Base-by-base conservation (phyloP, 1,140 invertebrate genomes). In the Drosophila ficusphila region DNA sequence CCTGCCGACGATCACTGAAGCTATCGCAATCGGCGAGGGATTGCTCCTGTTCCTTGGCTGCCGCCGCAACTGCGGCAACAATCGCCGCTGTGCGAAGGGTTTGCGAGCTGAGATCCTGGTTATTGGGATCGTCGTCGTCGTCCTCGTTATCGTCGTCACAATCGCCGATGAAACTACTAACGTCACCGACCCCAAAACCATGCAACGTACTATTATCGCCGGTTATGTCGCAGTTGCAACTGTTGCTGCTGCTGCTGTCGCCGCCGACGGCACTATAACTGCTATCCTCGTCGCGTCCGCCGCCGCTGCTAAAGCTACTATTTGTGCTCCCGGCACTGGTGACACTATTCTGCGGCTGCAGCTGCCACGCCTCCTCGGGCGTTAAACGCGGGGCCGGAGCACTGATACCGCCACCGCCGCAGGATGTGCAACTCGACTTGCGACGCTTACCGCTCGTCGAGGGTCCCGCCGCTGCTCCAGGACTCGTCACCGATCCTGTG, bases 151-250 rank as follows among this genome's bases (percentile, higher is more conserved):
- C 54, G 18, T 76, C 82, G 64, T 83, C 76, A 53, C 54, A 58
- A 25, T 88, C 79, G 7, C 65, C 89, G 8, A 89, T 81, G 16
- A 90, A 90, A 18, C 83, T 90, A 58, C 83, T 89, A 9, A 89
- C 51, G 51, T 89, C 83, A 2, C 89, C 89, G 12, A 90, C 89
- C 4, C 89, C 89, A 19, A 90, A 85, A 14, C 89, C 89, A 51
- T 85, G 76, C 42, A 90, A 41, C 3, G 89, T 90, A 36, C 89
- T 90, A 33, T 86, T 90, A 34, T 90, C 89, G 2, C 85, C 85
- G 11, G 89, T 90, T n/a, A 90, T 89, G 41, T 90, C 89, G 46
- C 89, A 90, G 51, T 90, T 90, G 58, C 89, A 89, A 47, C 89
- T 90, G 27, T 89, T 90, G 52, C 89, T 90, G 74, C 89, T 90